A percentile compares a stretch with the other conserved stretches of the same genome.
These are phyloP conservation scores for Patagioenas fasciata DNA, from an alignment of 2,113 vertebrate species.

Conservation along the genomic window DNA sequence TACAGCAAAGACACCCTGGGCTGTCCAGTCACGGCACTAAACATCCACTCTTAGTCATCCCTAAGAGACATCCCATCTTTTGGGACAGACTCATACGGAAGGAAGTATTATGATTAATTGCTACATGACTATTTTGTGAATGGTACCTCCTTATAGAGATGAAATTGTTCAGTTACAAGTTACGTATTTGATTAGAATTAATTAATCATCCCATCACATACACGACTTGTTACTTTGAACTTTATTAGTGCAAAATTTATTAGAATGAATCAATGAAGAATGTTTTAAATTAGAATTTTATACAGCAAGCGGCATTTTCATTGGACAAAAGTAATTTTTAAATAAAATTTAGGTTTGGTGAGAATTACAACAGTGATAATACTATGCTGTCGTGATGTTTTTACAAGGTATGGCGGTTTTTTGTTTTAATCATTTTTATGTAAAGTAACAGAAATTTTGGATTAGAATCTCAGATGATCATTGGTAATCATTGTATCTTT, in stretches of 20 bases:
- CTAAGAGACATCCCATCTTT: background rate
- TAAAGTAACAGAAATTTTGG: background rate
- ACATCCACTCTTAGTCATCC: background rate
- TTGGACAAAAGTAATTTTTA: background rate
- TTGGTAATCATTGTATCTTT: background rate
- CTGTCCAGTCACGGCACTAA: background rate
- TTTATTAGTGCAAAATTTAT: background rate
- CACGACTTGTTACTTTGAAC: background rate
- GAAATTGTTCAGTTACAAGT: background rate
- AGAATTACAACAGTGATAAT: background rate
- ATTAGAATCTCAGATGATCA: background rate
- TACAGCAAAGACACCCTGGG: background rate
- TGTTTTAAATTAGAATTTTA: background rate
- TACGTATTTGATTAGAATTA: background rate
- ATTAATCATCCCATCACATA: background rate
- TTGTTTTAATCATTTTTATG: background rate
- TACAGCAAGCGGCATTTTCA: background rate
- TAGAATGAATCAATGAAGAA: background rate
- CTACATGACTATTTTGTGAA: background rate
- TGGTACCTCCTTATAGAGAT: background rate
- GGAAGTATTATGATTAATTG: background rate
- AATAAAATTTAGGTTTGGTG: background rate
- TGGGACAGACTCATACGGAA: background rate
- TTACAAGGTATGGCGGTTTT: background rate
- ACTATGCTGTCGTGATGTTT: background rate